Percentiles rank a stretch among this genome's conserved stretches.
phyloP scores from a whole-genome alignment of 2,888 invertebrate genomes.

The Lysandra bellargus region DNA sequence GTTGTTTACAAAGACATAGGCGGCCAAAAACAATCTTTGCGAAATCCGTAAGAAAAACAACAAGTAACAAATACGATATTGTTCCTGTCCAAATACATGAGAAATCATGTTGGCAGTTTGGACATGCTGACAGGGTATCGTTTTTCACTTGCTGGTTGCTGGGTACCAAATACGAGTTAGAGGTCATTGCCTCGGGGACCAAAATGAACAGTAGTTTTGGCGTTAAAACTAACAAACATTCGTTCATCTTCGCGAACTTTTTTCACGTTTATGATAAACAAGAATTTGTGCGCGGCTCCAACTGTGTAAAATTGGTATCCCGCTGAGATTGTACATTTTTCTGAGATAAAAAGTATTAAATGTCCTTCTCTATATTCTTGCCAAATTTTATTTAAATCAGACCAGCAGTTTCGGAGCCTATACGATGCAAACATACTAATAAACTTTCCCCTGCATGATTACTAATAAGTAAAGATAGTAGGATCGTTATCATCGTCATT shows the following conservation, averaged over 20 bases:
- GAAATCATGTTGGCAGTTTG: conserved; percentile 2
- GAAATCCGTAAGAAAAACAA: not conserved
- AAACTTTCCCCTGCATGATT: too few species aligned
- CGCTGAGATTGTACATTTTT: not conserved
- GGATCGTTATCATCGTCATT: too few species aligned
- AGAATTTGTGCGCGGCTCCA: not conserved
- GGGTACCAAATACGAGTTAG: conserved; percentile 1
- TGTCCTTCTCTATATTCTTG: too few species aligned
- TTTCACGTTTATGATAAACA: not conserved
- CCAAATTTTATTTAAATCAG: too few species aligned
- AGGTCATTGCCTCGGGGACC: not conserved
- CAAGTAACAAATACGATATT: conserved; percentile 4
- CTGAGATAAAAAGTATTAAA: not conserved
- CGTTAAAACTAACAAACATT: not conserved
- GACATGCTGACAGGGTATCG: conserved; percentile 20
- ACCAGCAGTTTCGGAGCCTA: too few species aligned
- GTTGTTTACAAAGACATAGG: not conserved
- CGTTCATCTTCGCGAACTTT: not conserved
- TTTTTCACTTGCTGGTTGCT: conserved; percentile 13
- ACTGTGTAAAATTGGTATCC: not conserved
- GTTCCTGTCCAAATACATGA: not conserved
- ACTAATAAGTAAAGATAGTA: too few species aligned
- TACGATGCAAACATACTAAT: too few species aligned
- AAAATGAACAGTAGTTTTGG: not conserved
- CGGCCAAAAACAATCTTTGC: not conserved